A percentile compares a stretch with the other conserved stretches of the same genome.
These are phyloP conservation scores for Acanthurus tractus DNA, from an alignment of 2,797 vertebrate genomes.

Conservation along the genomic window DNA sequence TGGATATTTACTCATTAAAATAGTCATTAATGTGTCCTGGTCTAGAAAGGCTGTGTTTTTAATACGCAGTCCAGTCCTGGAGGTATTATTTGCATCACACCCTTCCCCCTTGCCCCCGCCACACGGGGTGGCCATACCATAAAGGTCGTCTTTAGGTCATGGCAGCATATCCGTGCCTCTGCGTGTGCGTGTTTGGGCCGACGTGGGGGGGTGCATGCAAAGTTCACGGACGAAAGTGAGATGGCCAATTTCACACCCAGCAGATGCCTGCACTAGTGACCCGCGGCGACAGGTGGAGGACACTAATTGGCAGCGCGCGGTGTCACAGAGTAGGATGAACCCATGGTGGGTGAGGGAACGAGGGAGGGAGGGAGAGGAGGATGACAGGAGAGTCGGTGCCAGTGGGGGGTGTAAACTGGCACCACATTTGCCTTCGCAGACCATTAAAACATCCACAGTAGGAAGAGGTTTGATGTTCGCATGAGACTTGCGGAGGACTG, in stretches of 20 bases:
- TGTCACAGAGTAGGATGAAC: conserved; percentile 36
- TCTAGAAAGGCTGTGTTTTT: background rate
- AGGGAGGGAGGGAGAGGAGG: conserved; percentile 12
- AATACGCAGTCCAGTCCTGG: conserved; percentile 9
- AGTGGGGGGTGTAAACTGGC: conserved; percentile 17
- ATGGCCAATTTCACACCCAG: conserved; percentile 78
- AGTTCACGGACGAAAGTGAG: conserved; percentile 80
- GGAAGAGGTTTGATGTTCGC: conserved; percentile 17
- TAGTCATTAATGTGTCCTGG: no score
- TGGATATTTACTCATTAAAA: no score
- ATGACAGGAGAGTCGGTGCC: conserved; percentile 20
- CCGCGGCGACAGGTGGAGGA: conserved; percentile 78
- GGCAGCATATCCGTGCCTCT: conserved; percentile 27
- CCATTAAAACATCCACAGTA: conserved; percentile 11
- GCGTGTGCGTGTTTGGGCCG: conserved; percentile 3
- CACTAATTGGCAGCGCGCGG: conserved; percentile 75
- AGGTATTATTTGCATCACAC: conserved; percentile 49
- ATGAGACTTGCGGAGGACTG: background rate
- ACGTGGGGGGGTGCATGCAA: conserved; percentile 39
- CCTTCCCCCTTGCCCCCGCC: conserved; percentile 7
- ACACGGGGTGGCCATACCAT: conserved; percentile 65
- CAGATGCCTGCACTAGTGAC: conserved; percentile 78
- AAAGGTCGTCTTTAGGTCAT: conserved; percentile 68
- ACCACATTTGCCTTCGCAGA: background rate
- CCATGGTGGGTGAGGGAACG: conserved; percentile 41